Evolutionary conservation across 2,888 invertebrate species (phyloP), one percentile per base, ranked within the genome.

Genomic region (Acronicta leporina): DNA sequence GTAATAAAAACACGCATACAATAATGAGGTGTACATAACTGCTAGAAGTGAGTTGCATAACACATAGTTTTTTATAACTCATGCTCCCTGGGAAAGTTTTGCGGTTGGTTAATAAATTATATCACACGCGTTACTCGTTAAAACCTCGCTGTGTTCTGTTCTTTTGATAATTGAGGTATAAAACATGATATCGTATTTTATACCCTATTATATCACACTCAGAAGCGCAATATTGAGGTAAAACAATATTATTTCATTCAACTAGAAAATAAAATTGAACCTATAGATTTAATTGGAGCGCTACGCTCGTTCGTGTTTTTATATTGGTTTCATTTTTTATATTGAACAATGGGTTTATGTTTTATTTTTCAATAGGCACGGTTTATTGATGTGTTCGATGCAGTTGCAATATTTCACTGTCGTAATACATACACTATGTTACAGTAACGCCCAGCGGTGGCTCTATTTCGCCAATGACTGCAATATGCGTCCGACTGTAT

Each of bases 401-500:
- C 81, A 79, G 81, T 73, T 60, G 70, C 68, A 70, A 79, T 81
- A 82, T 79, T 73, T 82, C 74, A 82, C 71, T 20, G 56, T 30
- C 40, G 72, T 64, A 61, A 69, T 75, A 73, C 63, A 58, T 63
- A 46, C 52, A 13, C 49, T 52, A 54, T 69, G 61, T 62, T 63
- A 65, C 50, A 63, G 61, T 48, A 59, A 52, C 66, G 65, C 68
- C 68, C 70, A 60, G 67, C 63, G 63, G 73, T 69, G 55, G 63
- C 67, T 56, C 57, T 65, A 69, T 81, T 77, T 72, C 51, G 52
- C 65, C 74, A 80, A 78, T 79, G 78, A 78, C 81, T 83, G 80
- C 80, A 84, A 81, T 84, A 85, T 81, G 82, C 76, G 80, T 80
- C 68, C 63, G 61, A 75, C 73, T 75, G 79, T 69, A 79, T 73